Conservation (phyloP, 1,140 invertebrate species). For the Ostrea denselamellosa region DNA sequence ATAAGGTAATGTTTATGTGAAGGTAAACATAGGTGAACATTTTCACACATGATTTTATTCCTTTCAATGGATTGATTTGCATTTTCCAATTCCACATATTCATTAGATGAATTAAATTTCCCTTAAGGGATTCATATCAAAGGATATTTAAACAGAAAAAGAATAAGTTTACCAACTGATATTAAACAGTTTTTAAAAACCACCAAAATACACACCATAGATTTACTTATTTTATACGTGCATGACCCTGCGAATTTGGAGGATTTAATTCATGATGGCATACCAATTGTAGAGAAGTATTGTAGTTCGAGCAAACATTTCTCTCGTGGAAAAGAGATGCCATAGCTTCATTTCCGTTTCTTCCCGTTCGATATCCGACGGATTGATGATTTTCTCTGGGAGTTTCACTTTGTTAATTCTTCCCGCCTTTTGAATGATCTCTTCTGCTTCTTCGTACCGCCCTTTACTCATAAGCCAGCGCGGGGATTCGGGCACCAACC, state of each 20-base stretch:
- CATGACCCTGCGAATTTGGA: neutral
- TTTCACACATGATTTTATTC: too few relatives aligned
- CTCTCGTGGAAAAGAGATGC: slow-evolving; percentile 50
- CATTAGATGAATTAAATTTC: too few relatives aligned
- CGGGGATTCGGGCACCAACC: slow-evolving; percentile 64
- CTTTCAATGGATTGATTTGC: too few relatives aligned
- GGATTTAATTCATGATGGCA: neutral
- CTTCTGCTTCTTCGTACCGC: slow-evolving; percentile 60
- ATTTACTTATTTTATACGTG: neutral
- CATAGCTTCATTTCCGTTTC: slow-evolving; percentile 37
- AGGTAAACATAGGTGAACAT: too few relatives aligned
- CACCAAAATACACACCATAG: neutral
- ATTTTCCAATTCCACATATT: too few relatives aligned
- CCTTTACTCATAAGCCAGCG: slow-evolving; percentile 64
- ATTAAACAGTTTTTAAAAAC: neutral
- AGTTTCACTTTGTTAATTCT: slow-evolving; percentile 60
- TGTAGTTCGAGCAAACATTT: slow-evolving; percentile 44
- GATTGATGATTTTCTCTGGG: slow-evolving; percentile 49
- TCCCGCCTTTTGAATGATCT: slow-evolving; percentile 60
- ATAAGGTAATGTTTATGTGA: too few relatives aligned
- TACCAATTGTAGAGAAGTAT: slow-evolving; percentile 61
- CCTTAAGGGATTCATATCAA: too few relatives aligned
- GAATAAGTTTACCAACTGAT: too few relatives aligned
- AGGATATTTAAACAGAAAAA: too few relatives aligned
- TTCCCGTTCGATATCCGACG: slow-evolving; percentile 15